These are phyloP conservation scores for Orchestes rusci DNA, from an alignment of 2,888 invertebrate genomes.

Conservation along the genomic window DNA sequence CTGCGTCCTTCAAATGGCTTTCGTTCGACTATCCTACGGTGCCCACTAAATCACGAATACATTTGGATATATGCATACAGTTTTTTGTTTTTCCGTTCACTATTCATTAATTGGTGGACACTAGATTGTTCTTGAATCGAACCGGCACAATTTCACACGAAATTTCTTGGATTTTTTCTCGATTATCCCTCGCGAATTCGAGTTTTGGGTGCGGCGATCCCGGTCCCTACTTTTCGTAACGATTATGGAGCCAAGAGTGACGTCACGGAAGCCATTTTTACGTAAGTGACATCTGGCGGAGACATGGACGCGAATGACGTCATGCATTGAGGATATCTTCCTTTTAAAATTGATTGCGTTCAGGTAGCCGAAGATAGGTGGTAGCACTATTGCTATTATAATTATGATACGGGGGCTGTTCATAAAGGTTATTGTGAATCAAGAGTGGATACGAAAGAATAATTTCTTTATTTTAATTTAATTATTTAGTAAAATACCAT, in stretches of 20 bases:
- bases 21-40: slow-evolving; percentile 38
- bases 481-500: no score
- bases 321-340: no score
- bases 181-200: slow-evolving; percentile 29
- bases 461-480: no score
- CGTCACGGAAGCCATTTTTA: slow-evolving; percentile 38
- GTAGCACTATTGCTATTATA: no score
- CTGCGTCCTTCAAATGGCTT: slow-evolving; percentile 19
- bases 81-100: slow-evolving; percentile 38
- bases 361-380: no score
- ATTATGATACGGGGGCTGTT: no score
- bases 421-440: no score
- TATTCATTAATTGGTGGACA: slow-evolving; percentile 39
- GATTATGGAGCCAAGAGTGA: slow-evolving; percentile 39
- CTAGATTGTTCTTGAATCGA: slow-evolving; percentile 34
- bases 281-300: slow-evolving; percentile 25
- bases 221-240: slow-evolving; percentile 35
- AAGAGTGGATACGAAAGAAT: no score
- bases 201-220: slow-evolving; percentile 38
- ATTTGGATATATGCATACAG: slow-evolving; percentile 42
- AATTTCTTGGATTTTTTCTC: slow-evolving; percentile 21
- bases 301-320: slow-evolving; percentile 9
- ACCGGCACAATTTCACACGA: slow-evolving; percentile 34
- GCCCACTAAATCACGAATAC: slow-evolving; percentile 42
- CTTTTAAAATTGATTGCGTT: no score